These are phyloP conservation scores for Chromoteleia sp. DNA, from an alignment of 2,888 invertebrate species.

Conservation along the genomic window DNA sequence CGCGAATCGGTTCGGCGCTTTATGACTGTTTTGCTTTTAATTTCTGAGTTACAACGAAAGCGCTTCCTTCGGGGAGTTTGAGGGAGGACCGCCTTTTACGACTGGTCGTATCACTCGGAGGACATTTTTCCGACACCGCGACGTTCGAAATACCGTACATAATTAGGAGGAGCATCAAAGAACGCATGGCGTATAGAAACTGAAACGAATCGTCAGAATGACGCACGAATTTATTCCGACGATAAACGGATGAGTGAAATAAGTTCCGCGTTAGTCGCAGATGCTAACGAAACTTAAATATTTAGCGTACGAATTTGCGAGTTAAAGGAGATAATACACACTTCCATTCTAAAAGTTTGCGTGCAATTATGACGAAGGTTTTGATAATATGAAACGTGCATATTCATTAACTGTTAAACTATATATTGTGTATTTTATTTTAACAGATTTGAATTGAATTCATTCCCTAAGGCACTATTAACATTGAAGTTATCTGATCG, in stretches of 20 bases:
- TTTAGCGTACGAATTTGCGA: constrained; percentile 38
- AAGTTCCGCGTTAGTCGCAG: constrained; percentile 7
- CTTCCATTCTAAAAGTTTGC: not conserved
- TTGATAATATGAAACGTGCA: not conserved
- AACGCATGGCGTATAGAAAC: constrained; percentile 41
- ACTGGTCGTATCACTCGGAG: constrained; percentile 18
- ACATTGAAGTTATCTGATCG: no score
- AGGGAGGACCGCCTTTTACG: constrained; percentile 73
- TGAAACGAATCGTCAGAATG: constrained; percentile 24
- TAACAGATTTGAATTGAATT: no score
- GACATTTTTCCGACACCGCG: constrained; percentile 24
- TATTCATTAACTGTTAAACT: not conserved
- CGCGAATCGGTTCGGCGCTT: not conserved
- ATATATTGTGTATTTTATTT: no score
- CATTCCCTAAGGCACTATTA: no score
- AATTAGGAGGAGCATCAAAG: constrained; percentile 41
- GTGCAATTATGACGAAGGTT: not conserved
- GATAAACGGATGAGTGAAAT: constrained; percentile 19
- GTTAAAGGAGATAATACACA: constrained; percentile 26
- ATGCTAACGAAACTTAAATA: constrained; percentile 59
- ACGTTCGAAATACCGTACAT: not conserved
- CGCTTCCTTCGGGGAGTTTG: constrained; percentile 84
- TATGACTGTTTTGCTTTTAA: not conserved
- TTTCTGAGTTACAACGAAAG: constrained; percentile 80
- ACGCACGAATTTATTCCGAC: constrained; percentile 24